Evolutionary conservation across 2,797 vertebrate genomes (phyloP).

Genomic region (Enteromius fasciolatus): DNA sequence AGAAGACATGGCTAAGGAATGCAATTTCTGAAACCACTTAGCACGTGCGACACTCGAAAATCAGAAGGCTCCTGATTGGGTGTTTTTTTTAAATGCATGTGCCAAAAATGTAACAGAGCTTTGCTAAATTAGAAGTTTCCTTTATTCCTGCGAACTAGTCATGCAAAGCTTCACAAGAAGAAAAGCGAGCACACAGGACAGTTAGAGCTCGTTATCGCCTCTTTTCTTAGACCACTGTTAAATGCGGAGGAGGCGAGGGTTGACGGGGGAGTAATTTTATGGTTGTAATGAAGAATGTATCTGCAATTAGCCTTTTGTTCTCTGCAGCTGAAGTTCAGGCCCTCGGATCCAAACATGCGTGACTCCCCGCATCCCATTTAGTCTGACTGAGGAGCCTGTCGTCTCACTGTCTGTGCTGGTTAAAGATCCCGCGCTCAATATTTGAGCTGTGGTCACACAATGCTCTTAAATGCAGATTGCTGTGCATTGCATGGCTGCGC

Average conservation of each 20-base stretch:
- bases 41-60: neutral
- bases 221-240: conserved; percentile 17
- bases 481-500: conserved; percentile 28
- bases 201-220: conserved; percentile 28
- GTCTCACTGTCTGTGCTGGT: conserved; percentile 28
- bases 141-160: neutral
- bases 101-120: conserved; percentile 6
- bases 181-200: neutral
- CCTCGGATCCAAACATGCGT: conserved; percentile 20
- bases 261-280: conserved; percentile 33
- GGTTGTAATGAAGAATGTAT: conserved; percentile 23
- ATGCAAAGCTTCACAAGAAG: neutral
- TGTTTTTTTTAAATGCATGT: neutral
- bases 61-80: neutral
- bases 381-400: conserved; percentile 6
- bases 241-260: conserved; percentile 7
- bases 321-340: conserved; percentile 31
- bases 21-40: conserved; percentile 27
- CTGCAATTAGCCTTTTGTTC: conserved; percentile 35
- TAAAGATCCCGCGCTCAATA: conserved; percentile 14
- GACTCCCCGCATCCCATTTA: conserved; percentile 28
- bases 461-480: conserved; percentile 26
- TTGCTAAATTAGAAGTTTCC: neutral
- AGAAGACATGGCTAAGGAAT: conserved; percentile 1
- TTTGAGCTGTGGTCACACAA: conserved; percentile 29